These are phyloP conservation scores for Radopholus similis DNA, from an alignment of 1,140 invertebrate genomes.

Conservation along the genomic window DNA sequence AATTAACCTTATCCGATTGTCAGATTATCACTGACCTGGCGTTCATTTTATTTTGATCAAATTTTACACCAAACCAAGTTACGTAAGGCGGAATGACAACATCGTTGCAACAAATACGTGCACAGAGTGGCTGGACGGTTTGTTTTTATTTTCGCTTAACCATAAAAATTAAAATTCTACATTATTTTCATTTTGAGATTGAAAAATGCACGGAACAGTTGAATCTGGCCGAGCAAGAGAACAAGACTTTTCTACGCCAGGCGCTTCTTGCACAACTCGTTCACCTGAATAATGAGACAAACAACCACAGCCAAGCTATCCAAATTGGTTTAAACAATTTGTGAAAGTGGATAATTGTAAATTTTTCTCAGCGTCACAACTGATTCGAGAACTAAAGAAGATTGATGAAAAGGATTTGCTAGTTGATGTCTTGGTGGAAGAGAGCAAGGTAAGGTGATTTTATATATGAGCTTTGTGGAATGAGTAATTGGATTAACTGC, in stretches of 20 bases:
- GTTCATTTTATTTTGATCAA: neutral
- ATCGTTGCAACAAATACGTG: conserved; percentile 2
- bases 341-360: neutral
- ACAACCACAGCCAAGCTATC: conserved; percentile 42
- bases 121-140: neutral
- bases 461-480: too few relatives aligned
- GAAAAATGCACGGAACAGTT: conserved; percentile 84
- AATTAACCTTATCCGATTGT: too few relatives aligned
- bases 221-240: conserved; percentile 96
- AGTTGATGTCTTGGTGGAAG: conserved; percentile 88
- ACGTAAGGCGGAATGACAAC: neutral
- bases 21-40: too few relatives aligned
- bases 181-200: conserved; percentile 60
- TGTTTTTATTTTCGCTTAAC: neutral
- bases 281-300: conserved; percentile 51
- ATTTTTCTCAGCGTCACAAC: conserved; percentile 66
- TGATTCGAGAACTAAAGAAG: conserved; percentile 93
- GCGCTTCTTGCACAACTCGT: conserved; percentile 72
- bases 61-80: neutral
- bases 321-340: conserved; percentile 40
- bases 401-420: conserved; percentile 97
- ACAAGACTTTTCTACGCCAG: conserved; percentile 90
- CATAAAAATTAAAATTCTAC: neutral
- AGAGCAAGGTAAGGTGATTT: conserved; percentile 72
- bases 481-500: neutral